Evolutionary conservation across 2,113 vertebrate species (phyloP).

Genomic region (Nesoenas mayeri): DNA sequence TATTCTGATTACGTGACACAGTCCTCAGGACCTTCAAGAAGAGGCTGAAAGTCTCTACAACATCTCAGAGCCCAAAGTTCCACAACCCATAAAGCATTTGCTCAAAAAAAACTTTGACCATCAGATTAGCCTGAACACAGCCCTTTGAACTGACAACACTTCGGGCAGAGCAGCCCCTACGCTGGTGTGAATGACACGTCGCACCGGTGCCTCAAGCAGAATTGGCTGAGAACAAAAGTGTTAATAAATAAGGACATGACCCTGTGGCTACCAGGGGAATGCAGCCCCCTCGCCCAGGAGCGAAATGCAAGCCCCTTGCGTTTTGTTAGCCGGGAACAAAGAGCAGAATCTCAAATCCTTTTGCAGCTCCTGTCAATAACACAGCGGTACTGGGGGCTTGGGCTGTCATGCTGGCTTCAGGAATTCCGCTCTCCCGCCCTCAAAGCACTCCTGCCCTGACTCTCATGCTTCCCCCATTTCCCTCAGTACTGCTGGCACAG

Average conservation of each 20-base stretch:
- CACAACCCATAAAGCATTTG: not conserved
- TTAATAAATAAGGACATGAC: not conserved
- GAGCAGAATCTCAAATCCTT: not conserved
- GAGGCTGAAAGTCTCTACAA: not conserved
- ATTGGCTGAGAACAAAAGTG: not conserved
- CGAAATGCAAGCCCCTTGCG: not conserved
- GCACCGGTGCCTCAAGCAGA: not conserved
- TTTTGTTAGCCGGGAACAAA: slow-evolving; percentile 24
- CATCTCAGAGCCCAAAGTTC: slow-evolving; percentile 34
- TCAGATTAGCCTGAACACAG: not conserved
- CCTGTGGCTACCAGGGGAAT: not conserved
- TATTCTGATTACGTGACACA: not conserved
- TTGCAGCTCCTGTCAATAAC: not conserved
- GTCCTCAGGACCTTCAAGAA: slow-evolving; percentile 39
- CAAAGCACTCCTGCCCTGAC: not conserved
- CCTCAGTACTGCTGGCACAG: not conserved
- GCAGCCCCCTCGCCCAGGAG: not conserved
- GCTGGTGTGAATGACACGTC: not conserved
- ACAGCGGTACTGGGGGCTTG: not conserved
- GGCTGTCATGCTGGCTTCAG: not conserved
- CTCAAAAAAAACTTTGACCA: slow-evolving; percentile 7
- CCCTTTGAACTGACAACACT: slow-evolving; percentile 25
- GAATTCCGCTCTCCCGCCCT: not conserved
- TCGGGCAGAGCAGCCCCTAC: not conserved
- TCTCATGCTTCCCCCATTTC: not conserved